Evolutionary conservation across 23 tunicate genomes (phyloP), one percentile per base, ranked within the genome.

Genomic region (Styela clava): DNA sequence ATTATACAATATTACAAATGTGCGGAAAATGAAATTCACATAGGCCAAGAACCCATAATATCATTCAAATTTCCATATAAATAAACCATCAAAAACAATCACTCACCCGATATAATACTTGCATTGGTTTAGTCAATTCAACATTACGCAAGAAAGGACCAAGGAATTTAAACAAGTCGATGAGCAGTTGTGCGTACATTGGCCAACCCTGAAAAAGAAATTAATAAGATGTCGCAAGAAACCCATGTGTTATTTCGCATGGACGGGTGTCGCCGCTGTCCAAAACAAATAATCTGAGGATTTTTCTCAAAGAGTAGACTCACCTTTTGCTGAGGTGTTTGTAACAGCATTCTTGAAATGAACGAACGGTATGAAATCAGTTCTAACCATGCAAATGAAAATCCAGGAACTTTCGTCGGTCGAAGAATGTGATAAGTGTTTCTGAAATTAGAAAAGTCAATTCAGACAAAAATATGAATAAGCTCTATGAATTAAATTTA

Each of bases 311-410:
- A n/a, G n/a, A n/a, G n/a, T n/a, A 44, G 12, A 44, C 56, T 35
- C 28, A 86, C 90, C 92, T 89, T 89, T 73, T 95, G 92, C 69
- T 91, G 90, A 1, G 94, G 97, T 2, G 97, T 96, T 25, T 91
- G 97, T 2, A 82, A 82, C 83, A 96, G 85, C 99, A 96, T 96
- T 9, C 97, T 68, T 18, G 92, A 83, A 69, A 96, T 86, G 79
- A 87, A 96, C 1, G 95, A 86, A 0, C 99, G 85, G 67, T 96
- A 96, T 31, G 97, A 88, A 20, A 96, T 88, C 25, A 96, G 87
- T 79, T 96, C 99, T 2, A 96, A 77, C 99, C 99, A 96, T 16
- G 99, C 97, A 68, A 88, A 96, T 3, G 96, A 94, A 73, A 96
- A 96, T 3, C 99, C 99, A n/a, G 99, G 99, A 1, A 88, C 90